These are phyloP conservation scores for Adrianichthys oophorus DNA, from an alignment of 2,797 vertebrate species.

Conservation along the genomic window DNA sequence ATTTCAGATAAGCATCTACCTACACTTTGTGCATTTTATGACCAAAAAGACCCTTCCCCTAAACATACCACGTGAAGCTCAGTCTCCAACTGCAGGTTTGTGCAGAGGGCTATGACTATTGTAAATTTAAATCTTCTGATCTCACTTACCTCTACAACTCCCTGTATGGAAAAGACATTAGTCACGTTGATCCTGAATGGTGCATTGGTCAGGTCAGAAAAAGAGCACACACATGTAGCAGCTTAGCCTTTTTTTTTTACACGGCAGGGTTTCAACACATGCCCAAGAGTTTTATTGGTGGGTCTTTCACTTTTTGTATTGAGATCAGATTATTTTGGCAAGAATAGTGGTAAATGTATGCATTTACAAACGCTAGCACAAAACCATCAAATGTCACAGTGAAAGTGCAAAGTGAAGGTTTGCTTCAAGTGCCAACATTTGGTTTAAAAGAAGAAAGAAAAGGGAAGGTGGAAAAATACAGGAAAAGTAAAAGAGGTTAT, in stretches of 20 bases:
- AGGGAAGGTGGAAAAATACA: constrained; percentile 1
- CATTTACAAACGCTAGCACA: background rate
- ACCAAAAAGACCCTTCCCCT: constrained; percentile 6
- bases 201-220: constrained; percentile 30
- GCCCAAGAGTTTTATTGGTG: constrained; percentile 18
- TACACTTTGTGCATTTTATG: background rate
- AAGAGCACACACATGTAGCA: constrained; percentile 39
- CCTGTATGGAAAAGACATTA: constrained; percentile 46
- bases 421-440: background rate
- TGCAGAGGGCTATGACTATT: background rate
- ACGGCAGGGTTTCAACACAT: constrained; percentile 34
- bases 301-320: constrained; percentile 16
- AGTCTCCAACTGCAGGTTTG: background rate
- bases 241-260: constrained; percentile 33
- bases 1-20: constrained; percentile 56
- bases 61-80: constrained; percentile 5
- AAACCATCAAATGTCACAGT: background rate
- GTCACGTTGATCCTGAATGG: constrained; percentile 19
- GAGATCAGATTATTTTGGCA: constrained; percentile 12
- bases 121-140: constrained; percentile 8
- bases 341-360: constrained; percentile 3
- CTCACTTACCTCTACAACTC: constrained; percentile 5
- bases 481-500: constrained; percentile 11
- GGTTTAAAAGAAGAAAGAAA: too few species aligned
- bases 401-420: constrained; percentile 20